Base-by-base conservation (phyloP, 2,113 vertebrate species). In the Bufo bufo region DNA sequence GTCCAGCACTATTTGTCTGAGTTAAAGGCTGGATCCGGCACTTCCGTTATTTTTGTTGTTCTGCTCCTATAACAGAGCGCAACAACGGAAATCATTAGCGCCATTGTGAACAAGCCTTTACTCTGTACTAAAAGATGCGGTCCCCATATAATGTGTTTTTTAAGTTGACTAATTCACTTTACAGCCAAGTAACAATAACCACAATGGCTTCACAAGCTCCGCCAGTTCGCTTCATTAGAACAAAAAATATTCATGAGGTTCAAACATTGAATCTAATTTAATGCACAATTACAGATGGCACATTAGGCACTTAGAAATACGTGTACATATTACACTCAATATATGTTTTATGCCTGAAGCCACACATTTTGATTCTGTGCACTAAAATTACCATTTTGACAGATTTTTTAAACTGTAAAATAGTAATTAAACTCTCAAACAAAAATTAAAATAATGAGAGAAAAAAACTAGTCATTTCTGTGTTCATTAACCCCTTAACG, bases 301-400 rank as follows among this genome's bases (percentile, higher is more conserved):
- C 72, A 75, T 75, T 49, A 75, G 20, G 72, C 72, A 50, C 50
- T 75, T 50, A 49, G 72, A 75, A 50, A 50, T 49, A 75, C 49
- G 72, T 75, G 45, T 75, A 75, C 72, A 75, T 50, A 75, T 75
- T 75, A 75, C 72, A 75, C 72, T 75, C 45, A 50, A 50, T 75
- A 11, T 19, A 75, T 20, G 72, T 75, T 50, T 75, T 10, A 75
- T 75, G 72, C 72, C 47, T 75, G 72, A 20, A 75, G 72, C 45
- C 72, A 75, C 72, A 75, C 72, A 75, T 75, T 72, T 50, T 50
- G 16, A 50, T 75, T 50, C 72, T 11, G 72, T 50, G 72, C 16
- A 20, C 72, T 75, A 50, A 75, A 75, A 75, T 75, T 75, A 75
- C 72, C 72, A 75, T 75, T 75, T 50, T 75, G 72, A 75, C 72